phyloP scores from a whole-genome alignment of 2,797 vertebrate species.

The Pipistrellus nathusii region DNA sequence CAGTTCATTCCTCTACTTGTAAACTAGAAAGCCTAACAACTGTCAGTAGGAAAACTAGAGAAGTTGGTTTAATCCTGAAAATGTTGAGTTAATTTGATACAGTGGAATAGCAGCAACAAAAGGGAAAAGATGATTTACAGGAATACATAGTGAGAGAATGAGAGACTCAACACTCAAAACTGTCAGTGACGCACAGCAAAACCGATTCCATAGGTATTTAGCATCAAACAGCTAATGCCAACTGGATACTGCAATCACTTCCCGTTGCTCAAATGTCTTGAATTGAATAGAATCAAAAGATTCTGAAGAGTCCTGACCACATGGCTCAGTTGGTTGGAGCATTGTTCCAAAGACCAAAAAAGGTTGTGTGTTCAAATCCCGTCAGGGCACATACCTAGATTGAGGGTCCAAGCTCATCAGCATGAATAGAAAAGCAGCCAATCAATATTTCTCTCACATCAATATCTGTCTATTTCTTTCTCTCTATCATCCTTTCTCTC shows the following conservation, averaged over 20 bases:
- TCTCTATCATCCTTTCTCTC: background rate
- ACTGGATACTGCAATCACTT: background rate
- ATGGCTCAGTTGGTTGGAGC: background rate
- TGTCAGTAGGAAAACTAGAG: constrained; percentile 24
- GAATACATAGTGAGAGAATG: background rate
- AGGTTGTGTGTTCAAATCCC: background rate
- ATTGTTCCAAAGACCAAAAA: background rate
- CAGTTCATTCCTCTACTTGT: background rate
- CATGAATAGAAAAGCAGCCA: background rate
- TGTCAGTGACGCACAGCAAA: background rate
- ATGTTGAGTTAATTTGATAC: constrained; percentile 35
- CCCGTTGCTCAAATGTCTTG: background rate
- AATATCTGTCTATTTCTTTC: background rate
- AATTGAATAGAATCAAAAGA: constrained; percentile 20
- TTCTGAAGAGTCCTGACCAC: constrained; percentile 21
- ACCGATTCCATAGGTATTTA: background rate
- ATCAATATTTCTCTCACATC: background rate
- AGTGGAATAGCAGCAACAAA: background rate
- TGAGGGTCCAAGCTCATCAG: background rate
- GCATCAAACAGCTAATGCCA: background rate
- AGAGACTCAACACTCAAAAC: background rate
- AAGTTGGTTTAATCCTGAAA: constrained; percentile 15
- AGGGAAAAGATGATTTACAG: background rate
- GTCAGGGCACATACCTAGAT: background rate
- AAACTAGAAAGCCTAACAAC: constrained; percentile 54